Percentiles rank a stretch among this genome's conserved stretches.
phyloP scores from a whole-genome alignment of 2,113 vertebrate species.

The Echinops telfairi region DNA sequence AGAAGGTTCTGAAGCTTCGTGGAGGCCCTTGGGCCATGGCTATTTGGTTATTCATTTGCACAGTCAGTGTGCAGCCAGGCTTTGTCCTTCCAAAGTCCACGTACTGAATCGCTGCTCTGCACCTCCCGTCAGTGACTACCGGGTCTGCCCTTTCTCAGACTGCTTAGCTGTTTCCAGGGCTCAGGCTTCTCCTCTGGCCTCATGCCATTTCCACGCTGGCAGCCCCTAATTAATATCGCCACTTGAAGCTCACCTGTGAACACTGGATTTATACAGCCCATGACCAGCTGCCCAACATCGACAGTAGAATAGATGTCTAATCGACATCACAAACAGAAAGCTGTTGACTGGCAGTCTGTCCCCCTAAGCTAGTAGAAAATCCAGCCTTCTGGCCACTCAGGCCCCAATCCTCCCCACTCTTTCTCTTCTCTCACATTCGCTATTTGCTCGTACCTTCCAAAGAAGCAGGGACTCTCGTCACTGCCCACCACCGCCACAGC shows the following conservation, averaged over 20 bases:
- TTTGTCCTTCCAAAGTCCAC: background rate
- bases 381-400: background rate
- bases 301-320: background rate
- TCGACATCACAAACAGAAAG: background rate
- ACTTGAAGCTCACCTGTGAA: background rate
- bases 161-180: background rate
- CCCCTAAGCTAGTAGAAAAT: background rate
- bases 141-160: background rate
- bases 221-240: background rate
- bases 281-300: background rate
- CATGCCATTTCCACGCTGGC: background rate
- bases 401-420: background rate
- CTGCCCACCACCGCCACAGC: too few species aligned
- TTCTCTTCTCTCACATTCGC: too few species aligned
- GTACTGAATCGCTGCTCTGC: background rate
- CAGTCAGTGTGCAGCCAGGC: background rate
- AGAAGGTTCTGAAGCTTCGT: background rate
- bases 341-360: background rate
- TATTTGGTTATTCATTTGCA: slow-evolving; percentile 32
- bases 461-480: too few species aligned
- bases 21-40: background rate
- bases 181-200: too few species aligned
- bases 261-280: background rate
- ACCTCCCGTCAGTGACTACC: background rate
- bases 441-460: background rate